Base-by-base conservation (phyloP, 2,113 vertebrate species). In the Nothocercus julius region DNA sequence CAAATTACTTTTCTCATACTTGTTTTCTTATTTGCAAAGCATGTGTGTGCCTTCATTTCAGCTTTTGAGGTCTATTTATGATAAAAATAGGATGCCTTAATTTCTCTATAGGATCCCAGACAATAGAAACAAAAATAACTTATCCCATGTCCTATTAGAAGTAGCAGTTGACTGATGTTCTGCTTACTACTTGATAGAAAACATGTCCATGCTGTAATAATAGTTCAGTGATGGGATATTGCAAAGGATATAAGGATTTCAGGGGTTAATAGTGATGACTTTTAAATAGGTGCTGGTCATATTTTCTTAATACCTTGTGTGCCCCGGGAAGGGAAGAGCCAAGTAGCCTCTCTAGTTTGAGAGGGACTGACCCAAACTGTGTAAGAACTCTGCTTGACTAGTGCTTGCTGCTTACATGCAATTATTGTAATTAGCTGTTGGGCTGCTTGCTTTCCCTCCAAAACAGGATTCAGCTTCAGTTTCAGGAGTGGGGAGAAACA, bases 391-490 rank as follows among this genome's bases (percentile, higher is more conserved):
- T 85, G 45, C 79, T 93, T 14, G 2, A 85, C 30, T 5, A 93
- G 59, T 4, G 0, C 63, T 93, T 90, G 45, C 64, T 95, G 67
- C 91, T 91, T 89, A 85, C 34, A 87, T 74, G 59, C 85, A 92
- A 75, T 93, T 92, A 92, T 20, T 91, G 54, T 85, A 89, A 95
- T 95, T 93, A 92, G 75, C 72, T 94, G 75, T 6, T 88, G 89
- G 84, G 40, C 62, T 93, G 63, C 74, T 91, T 74, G 38, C 76
- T 91, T 91, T 96, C 73, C 34, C 40, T 92, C 69, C 64, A 19
- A 77, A 80, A 68, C 80, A 66, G 61, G 82, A 75, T 45, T 94
- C 82, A 36, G 64, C 34, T 81, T 94, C 72, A 78, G 45, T 32
- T 82, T 89, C 42, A 94, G 70, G 47, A 90, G 53, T 75, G n/a